Conservation (phyloP, 2,797 vertebrate species). For the Pseudochirops corinnae region DNA sequence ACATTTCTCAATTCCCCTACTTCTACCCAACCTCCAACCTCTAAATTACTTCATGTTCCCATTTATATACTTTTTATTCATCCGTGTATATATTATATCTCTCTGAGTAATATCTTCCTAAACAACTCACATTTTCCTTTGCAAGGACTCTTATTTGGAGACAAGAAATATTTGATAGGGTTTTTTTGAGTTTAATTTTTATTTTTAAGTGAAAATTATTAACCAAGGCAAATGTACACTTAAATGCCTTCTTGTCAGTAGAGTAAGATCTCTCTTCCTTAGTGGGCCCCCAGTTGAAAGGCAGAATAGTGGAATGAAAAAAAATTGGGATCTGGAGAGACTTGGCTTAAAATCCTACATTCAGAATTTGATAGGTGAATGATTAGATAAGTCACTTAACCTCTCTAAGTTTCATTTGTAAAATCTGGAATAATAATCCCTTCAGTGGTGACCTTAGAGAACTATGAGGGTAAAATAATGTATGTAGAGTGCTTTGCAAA, state of each 20-base stretch:
- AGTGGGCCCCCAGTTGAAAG: not conserved
- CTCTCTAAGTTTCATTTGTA: not conserved
- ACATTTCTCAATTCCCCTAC: not conserved
- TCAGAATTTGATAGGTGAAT: not conserved
- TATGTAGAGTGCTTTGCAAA: constrained; percentile 35
- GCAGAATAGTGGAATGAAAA: not conserved
- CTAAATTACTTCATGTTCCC: not conserved
- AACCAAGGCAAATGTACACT: not conserved
- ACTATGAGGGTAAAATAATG: not conserved
- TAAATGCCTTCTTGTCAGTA: not conserved
- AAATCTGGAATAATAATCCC: not conserved
- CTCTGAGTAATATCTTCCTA: not conserved
- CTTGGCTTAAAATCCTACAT: not conserved
- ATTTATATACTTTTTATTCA: not conserved
- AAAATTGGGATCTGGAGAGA: not conserved
- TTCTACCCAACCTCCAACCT: not conserved
- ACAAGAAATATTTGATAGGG: not conserved
- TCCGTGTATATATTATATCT: not conserved
- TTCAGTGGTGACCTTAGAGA: not conserved
- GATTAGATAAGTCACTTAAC: not conserved
- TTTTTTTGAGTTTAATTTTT: not conserved
- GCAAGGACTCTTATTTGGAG: not conserved
- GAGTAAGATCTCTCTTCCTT: not conserved
- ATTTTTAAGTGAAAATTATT: not conserved
- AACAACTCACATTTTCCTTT: not conserved